phyloP scores from a whole-genome alignment of 2,113 vertebrate genomes.

The Chlamydotis undulata region DNA sequence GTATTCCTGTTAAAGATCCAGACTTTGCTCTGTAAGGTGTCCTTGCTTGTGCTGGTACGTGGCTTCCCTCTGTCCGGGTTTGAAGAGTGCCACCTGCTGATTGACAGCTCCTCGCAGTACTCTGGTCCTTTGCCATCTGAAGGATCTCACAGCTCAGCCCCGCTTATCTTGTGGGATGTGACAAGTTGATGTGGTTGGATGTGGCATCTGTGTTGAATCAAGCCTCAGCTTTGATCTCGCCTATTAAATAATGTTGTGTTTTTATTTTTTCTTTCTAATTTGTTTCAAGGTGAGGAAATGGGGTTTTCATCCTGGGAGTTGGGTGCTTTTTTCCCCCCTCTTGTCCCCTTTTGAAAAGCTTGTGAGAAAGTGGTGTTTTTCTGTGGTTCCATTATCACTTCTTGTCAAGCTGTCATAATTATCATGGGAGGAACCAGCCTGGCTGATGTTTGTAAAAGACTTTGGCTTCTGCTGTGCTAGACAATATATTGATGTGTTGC shows the following conservation, averaged over 20 bases:
- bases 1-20: neutral
- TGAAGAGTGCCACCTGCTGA: conserved; percentile 51
- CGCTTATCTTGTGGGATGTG: neutral
- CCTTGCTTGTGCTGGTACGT: neutral
- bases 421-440: conserved; percentile 7
- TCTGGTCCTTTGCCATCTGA: neutral
- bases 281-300: neutral
- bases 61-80: neutral
- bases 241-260: neutral
- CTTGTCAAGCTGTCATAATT: conserved; percentile 3
- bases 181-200: neutral
- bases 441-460: neutral
- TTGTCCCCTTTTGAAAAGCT: neutral
- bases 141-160: neutral
- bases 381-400: neutral
- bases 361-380: neutral
- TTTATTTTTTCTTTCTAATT: neutral
- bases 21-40: neutral
- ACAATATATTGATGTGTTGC: neutral
- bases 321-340: neutral
- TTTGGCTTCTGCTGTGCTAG: neutral
- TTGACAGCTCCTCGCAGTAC: neutral
- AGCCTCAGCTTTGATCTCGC: neutral
- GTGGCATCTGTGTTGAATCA: neutral
- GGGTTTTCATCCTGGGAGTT: neutral